A percentile compares a stretch with the other conserved stretches of the same genome.
Evolutionary conservation across 2,888 invertebrate genomes (phyloP).

Genomic region (Hirtodrosophila trivittata): DNA sequence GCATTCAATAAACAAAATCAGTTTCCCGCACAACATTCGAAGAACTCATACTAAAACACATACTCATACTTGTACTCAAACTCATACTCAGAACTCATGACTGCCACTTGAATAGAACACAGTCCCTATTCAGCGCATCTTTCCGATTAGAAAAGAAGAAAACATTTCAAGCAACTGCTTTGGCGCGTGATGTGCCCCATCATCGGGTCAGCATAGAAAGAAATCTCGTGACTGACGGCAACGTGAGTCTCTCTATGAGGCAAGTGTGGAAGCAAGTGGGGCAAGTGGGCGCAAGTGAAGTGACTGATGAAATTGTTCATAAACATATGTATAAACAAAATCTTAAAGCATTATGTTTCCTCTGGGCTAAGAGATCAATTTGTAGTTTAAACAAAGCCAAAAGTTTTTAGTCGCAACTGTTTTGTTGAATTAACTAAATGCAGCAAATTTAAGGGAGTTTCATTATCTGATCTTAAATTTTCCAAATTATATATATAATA

Average conservation of each 20-base stretch:
- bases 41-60: not conserved
- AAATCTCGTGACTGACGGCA: slow-evolving; percentile 53
- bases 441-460: too few species aligned
- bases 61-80: not conserved
- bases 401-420: too few species aligned
- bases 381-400: too few species aligned
- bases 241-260: slow-evolving; percentile 11
- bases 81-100: not conserved
- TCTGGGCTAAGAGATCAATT: too few species aligned
- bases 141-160: slow-evolving; percentile 13
- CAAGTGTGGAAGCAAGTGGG: too few species aligned
- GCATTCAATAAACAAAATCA: slow-evolving; percentile 45
- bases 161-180: slow-evolving; percentile 26
- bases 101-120: slow-evolving; percentile 3
- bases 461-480: too few species aligned
- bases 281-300: slow-evolving; percentile 26
- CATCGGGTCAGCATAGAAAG: slow-evolving; percentile 33
- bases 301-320: slow-evolving; percentile 47
- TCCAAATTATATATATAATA: too few species aligned
- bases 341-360: not conserved
- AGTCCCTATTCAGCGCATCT: too few species aligned
- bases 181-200: slow-evolving; percentile 25
- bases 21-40: too few species aligned
- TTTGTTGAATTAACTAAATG: too few species aligned
- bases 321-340: slow-evolving; percentile 29